These are phyloP conservation scores for Cylindroiulus punctatus DNA, from an alignment of 2,888 invertebrate species.

Conservation along the genomic window DNA sequence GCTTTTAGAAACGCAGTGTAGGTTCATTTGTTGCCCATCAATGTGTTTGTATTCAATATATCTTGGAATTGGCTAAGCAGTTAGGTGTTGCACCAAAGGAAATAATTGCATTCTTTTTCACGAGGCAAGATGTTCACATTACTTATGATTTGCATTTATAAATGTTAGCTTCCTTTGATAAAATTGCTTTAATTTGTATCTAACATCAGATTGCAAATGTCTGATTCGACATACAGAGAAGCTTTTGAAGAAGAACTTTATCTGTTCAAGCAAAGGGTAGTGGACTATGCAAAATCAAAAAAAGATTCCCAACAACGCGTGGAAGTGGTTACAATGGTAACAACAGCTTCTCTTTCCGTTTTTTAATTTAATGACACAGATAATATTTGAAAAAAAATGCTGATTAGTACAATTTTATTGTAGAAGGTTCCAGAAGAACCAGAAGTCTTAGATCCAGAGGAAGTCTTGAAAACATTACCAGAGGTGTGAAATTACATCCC, in stretches of 20 bases:
- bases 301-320: conserved; percentile 84
- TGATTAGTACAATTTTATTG: conserved; percentile 67
- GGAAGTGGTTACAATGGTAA: conserved; percentile 71
- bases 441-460: conserved; percentile 97
- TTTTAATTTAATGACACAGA: neutral
- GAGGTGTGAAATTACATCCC: conserved; percentile 70
- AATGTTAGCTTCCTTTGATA: neutral
- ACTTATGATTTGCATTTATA: neutral
- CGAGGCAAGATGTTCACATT: conserved; percentile 63
- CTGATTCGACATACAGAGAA: conserved; percentile 90
- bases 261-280: conserved; percentile 87
- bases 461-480: conserved; percentile 94
- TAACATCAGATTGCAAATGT: conserved; percentile 82
- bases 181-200: neutral
- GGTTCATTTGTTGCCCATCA: conserved; percentile 98
- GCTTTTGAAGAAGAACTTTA: conserved; percentile 93
- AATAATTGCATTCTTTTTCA: conserved; percentile 89
- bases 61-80: conserved; percentile 93
- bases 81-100: conserved; percentile 90
- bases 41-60: conserved; percentile 98
- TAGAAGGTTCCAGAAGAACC: conserved; percentile 92
- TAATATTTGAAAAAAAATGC: neutral
- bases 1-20: conserved; percentile 84
- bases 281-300: conserved; percentile 84
- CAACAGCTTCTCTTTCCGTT: too few species aligned